These are phyloP conservation scores for Camponotus pennsylvanicus DNA, from an alignment of 1,140 invertebrate genomes.

Conservation along the genomic window DNA sequence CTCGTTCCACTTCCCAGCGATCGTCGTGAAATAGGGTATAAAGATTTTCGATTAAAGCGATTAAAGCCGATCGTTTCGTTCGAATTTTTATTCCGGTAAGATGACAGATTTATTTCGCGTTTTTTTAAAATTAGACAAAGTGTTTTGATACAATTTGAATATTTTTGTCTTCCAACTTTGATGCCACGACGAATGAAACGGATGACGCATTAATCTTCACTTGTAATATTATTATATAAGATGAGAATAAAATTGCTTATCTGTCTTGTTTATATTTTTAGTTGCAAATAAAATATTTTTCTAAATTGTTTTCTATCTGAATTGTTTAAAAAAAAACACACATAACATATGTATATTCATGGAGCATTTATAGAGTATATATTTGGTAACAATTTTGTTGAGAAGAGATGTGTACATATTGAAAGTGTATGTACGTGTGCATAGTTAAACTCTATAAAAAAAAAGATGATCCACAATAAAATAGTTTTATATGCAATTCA, in stretches of 20 bases:
- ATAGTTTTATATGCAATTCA: not conserved
- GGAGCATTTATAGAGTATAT: not conserved
- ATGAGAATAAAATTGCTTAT: not conserved
- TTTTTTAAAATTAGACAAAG: not conserved
- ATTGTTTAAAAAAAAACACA: not conserved
- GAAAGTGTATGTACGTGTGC: not conserved
- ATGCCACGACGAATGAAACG: no score
- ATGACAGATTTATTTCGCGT: not conserved
- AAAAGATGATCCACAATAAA: not conserved
- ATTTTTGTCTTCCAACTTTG: no score
- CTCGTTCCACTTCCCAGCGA: not conserved
- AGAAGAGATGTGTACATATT: not conserved
- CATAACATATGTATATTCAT: not conserved
- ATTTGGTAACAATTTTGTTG: not conserved
- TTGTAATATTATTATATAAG: no score
- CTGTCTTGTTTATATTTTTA: not conserved
- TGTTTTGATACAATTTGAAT: no score
- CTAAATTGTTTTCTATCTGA: not conserved
- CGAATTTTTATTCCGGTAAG: slow-evolving; percentile 14
- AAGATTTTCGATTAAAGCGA: not conserved
- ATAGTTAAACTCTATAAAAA: not conserved
- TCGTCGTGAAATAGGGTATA: not conserved
- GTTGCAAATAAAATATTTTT: no score
- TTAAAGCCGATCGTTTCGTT: slow-evolving; percentile 22
- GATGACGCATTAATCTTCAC: no score